Evolutionary conservation across 2,888 invertebrate genomes (phyloP), one percentile per base, ranked within the genome.

Genomic region (Neelides folsomi): DNA sequence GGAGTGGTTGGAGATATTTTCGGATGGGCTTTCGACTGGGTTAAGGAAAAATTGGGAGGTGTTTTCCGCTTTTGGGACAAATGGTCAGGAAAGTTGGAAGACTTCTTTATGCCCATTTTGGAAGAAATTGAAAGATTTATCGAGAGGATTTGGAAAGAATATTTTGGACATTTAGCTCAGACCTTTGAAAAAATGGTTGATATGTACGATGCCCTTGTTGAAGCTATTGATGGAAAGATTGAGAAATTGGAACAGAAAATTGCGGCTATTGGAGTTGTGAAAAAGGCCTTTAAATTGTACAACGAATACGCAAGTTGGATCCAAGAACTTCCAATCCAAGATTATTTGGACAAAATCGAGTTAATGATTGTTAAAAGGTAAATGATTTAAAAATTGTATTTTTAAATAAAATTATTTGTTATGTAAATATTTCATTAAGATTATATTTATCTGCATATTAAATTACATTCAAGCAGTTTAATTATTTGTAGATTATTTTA

Each of bases 251-350:
- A 64, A 42, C 48, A 59, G 12, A 58, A 57, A 39, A 45, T 61
- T n/a, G 42, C 62, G 42, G 57, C 57, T 10, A 55, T 60, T 16
- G 60, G 58, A 1, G 49, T 65, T 36, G 49, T 66, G n/a, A 52
- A 52, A 20, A 57, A 58, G 37, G 4, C 58, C 1, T 39, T 61
- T 1, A 51, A 54, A 8, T 20, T 66, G 15, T 67, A 66, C 43
- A 41, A 62, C 43, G 63, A 64, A 16, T 68, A 67, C 52, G 53
- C 60, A 1, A 60, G 60, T 10, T 67, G 68, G 68, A 48, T 67
- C 13, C 65, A 67, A 49, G 67, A 67, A 51, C 55, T 67, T n/a
- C 66, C 67, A n/a, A 54, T 67, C 20, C 62, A 66, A 45, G 66
- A 66, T 10, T 66, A 66, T 47, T 47, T 66, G 5, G 58, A 61